Percentiles rank a stretch among this genome's conserved stretches.
Conservation (phyloP, 2,113 vertebrate species). For the Tor tambroides region DNA sequence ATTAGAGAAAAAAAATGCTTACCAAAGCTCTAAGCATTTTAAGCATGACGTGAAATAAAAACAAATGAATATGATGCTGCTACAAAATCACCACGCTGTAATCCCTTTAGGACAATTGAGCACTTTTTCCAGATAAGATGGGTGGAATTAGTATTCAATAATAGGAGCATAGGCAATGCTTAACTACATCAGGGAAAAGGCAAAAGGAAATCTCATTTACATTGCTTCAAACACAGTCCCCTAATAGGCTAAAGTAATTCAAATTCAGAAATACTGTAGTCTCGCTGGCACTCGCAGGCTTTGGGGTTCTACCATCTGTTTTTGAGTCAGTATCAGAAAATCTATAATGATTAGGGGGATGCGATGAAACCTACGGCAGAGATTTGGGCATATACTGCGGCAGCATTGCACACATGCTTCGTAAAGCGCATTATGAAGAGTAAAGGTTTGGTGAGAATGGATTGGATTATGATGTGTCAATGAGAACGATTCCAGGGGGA, state of each 20-base stretch:
- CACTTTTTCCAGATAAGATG: constrained; percentile 36
- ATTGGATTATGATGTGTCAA: constrained; percentile 25
- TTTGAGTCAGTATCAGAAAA: constrained; percentile 56
- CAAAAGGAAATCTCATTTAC: constrained; percentile 47
- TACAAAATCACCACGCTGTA: background rate
- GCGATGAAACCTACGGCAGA: constrained; percentile 40
- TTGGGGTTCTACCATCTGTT: constrained; percentile 55
- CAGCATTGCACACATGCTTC: background rate
- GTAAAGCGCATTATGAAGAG: constrained; percentile 1
- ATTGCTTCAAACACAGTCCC: constrained; percentile 23
- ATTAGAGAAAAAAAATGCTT: constrained; percentile 14
- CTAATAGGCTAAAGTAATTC: constrained; percentile 34
- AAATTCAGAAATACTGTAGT: constrained; percentile 38
- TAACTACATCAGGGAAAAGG: constrained; percentile 36
- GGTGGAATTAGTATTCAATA: constrained; percentile 39
- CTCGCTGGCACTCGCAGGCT: constrained; percentile 37
- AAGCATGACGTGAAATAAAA: constrained; percentile 35
- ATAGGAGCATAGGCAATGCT: constrained; percentile 26
- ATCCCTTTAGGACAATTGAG: constrained; percentile 43
- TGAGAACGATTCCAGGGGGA: constrained; percentile 34
- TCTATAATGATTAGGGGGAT: constrained; percentile 51
- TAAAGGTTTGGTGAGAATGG: constrained; percentile 1
- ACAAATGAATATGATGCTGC: constrained; percentile 20
- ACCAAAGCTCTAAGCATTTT: constrained; percentile 7
- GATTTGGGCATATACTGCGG: constrained; percentile 34